phyloP scores from a whole-genome alignment of 2,888 invertebrate species.

The Eledona agricola region DNA sequence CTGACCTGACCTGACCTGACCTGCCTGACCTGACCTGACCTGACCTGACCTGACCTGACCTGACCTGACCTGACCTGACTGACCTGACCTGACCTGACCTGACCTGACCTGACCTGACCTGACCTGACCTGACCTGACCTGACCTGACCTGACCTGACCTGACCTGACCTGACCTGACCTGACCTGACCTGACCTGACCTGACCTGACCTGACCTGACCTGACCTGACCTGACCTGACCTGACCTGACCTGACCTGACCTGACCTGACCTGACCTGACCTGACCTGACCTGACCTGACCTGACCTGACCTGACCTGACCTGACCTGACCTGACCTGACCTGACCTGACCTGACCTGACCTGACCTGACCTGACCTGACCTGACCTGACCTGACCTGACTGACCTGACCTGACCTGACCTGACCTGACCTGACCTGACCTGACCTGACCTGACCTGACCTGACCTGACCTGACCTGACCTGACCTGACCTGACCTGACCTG shows the following conservation, averaged over 20 bases:
- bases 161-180: constrained; percentile 32
- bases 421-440: constrained; percentile 22
- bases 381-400: constrained; percentile 22
- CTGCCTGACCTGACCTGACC: constrained; percentile 27
- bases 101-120: constrained; percentile 35
- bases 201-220: constrained; percentile 24
- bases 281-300: constrained; percentile 22
- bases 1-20: constrained; percentile 20
- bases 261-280: constrained; percentile 22
- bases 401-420: constrained; percentile 22
- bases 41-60: constrained; percentile 33
- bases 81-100: constrained; percentile 35
- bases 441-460: constrained; percentile 22
- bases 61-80: constrained; percentile 35
- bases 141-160: constrained; percentile 32
- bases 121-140: constrained; percentile 33
- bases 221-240: constrained; percentile 22
- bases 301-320: constrained; percentile 21
- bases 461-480: constrained; percentile 22
- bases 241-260: constrained; percentile 22
- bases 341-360: constrained; percentile 22
- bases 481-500: constrained; percentile 22
- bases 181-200: constrained; percentile 28
- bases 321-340: constrained; percentile 22
- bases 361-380: constrained; percentile 20